Evolutionary conservation across 2,797 vertebrate genomes (phyloP), one percentile per base, ranked within the genome.

Genomic region (Sebastes elongatus): DNA sequence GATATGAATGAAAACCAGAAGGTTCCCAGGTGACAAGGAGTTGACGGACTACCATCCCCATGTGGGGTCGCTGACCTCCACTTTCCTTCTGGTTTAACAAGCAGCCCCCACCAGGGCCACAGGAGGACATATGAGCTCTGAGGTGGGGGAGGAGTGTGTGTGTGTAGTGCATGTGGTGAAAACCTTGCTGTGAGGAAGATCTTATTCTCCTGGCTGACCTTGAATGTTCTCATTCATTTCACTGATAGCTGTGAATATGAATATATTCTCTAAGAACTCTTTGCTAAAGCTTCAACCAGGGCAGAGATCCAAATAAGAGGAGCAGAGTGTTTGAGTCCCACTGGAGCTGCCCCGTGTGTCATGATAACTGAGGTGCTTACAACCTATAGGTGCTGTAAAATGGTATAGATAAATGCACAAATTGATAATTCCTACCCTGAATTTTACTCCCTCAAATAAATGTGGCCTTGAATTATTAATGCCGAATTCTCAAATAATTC

Each of bases 21-120:
- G 76, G 69, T 77, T 74, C 76, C 76, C 85, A 77, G 84, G 85
- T 87, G 86, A 81, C 63, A 30, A 25, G 16, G 56, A 71, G 60
- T 42, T 86, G 88, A 92, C 22, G 35, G 80, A 86, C 80, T 27
- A 72, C 72, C 27, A 16, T 86, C 82, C 71, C 57, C 46, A 69
- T 77, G 83, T 35, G 66, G 62, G 75, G 81, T 89, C 73, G 6
- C 59, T 77, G 89, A 92, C 91, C 90, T 89, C 80, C 76, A 76
- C 90, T 88, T 81, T 85, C 72, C 62, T 82, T 85, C 86, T 83
- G 83, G 77, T 88, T 91, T 78, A 88, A 92, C 82, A 89, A 86
- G 86, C 78, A 85, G 22, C 65, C 69, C 67, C 69, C 52, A 23
- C 23, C 64, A 62, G 80, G 78, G 74, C 74, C 69, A 72, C 65